Evolutionary conservation across 2,797 vertebrate genomes (phyloP).

Genomic region (Salarias fasciatus): DNA sequence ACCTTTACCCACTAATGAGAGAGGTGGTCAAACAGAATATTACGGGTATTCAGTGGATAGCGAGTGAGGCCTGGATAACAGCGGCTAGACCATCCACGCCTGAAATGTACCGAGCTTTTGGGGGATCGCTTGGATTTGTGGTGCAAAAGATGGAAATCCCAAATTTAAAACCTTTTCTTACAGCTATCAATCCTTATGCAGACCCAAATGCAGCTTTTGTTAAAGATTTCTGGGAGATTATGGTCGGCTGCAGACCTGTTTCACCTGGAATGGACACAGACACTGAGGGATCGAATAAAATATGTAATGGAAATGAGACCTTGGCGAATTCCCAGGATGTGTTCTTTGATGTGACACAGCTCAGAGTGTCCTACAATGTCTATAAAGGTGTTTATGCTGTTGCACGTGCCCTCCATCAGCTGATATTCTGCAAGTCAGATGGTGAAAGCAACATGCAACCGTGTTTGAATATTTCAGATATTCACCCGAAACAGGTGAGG

Average conservation of each 20-base stretch:
- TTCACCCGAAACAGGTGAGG: slow-evolving; percentile 73
- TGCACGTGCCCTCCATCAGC: slow-evolving; percentile 79
- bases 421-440: slow-evolving; percentile 68
- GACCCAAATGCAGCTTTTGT: slow-evolving; percentile 67
- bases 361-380: slow-evolving; percentile 82
- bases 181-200: slow-evolving; percentile 64
- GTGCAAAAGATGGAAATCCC: slow-evolving; percentile 79
- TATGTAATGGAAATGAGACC: slow-evolving; percentile 75
- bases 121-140: slow-evolving; percentile 81
- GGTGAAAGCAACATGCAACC: slow-evolving; percentile 10
- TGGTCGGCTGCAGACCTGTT: slow-evolving; percentile 72
- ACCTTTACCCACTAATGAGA: slow-evolving; percentile 80
- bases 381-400: slow-evolving; percentile 84
- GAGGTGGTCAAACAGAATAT: slow-evolving; percentile 82
- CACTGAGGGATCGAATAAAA: slow-evolving; percentile 4
- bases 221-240: slow-evolving; percentile 78
- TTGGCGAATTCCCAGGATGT: slow-evolving; percentile 56
- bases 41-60: slow-evolving; percentile 85
- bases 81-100: slow-evolving; percentile 74
- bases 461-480: slow-evolving; percentile 71
- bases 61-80: slow-evolving; percentile 84
- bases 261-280: slow-evolving; percentile 2
- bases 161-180: slow-evolving; percentile 75
- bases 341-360: slow-evolving; percentile 80
- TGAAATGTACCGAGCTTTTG: slow-evolving; percentile 76